These are phyloP conservation scores for Mormyrus lacerda DNA, from an alignment of 2,113 vertebrate genomes.

Conservation along the genomic window DNA sequence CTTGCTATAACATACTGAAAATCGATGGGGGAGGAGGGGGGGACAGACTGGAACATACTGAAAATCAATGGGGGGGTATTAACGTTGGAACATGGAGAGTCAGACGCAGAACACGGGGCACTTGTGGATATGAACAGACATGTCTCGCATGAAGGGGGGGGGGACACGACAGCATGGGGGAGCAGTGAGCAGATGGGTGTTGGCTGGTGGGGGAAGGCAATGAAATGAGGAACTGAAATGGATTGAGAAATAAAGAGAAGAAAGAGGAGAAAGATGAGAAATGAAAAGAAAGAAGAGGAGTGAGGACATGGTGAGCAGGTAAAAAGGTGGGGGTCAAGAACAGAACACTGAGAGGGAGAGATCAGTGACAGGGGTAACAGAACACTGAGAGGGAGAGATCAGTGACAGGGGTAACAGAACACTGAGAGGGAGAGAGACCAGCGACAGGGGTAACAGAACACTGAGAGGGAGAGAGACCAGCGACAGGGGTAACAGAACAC, in stretches of 20 bases:
- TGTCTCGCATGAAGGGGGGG: background rate
- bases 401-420: background rate
- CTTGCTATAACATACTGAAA: background rate
- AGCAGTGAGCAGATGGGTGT: background rate
- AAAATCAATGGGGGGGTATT: slow-evolving; percentile 1
- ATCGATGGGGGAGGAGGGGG: background rate
- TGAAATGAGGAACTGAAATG: slow-evolving; percentile 4
- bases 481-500: background rate
- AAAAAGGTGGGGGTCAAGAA: too few species aligned
- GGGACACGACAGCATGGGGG: background rate
- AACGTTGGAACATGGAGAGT: background rate
- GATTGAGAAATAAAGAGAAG: background rate
- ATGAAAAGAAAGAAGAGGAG: background rate
- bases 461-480: background rate
- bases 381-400: background rate
- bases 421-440: background rate
- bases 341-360: background rate
- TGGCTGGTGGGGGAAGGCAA: background rate
- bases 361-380: background rate
- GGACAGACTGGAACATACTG: background rate
- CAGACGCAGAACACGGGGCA: background rate
- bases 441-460: background rate
- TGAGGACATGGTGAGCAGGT: background rate
- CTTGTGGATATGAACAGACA: background rate
- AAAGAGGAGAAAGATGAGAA: background rate